Conservation (phyloP, 2,888 invertebrate genomes). For the Spodoptera picta region DNA sequence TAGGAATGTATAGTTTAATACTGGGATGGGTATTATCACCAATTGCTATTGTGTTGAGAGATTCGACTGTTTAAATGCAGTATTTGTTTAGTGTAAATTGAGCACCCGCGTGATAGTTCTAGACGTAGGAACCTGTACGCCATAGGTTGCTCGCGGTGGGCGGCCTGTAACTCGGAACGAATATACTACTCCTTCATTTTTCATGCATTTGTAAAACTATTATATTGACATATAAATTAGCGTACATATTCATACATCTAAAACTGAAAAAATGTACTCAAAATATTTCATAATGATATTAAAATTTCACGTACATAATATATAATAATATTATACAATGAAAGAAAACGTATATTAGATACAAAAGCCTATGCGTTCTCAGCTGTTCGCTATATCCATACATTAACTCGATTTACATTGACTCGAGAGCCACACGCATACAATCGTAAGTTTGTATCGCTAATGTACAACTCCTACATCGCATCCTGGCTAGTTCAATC, state of each 20-base stretch:
- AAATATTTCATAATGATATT: constrained; percentile 59
- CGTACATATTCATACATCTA: constrained; percentile 55
- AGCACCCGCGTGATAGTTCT: constrained; percentile 58
- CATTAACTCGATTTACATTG: constrained; percentile 57
- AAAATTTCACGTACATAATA: constrained; percentile 55
- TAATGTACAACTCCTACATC: constrained; percentile 41
- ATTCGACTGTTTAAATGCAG: constrained; percentile 70
- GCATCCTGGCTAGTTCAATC: constrained; percentile 24
- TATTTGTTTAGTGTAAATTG: constrained; percentile 57
- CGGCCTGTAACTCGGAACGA: too few species aligned
- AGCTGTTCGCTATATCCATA: constrained; percentile 53
- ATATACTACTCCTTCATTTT: constrained; percentile 6
- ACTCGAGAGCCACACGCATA: constrained; percentile 51
- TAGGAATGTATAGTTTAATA: constrained; percentile 87
- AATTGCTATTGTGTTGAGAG: constrained; percentile 58
- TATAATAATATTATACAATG: constrained; percentile 60
- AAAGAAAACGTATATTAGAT: constrained; percentile 60
- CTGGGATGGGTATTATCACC: constrained; percentile 69
- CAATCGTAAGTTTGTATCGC: constrained; percentile 50
- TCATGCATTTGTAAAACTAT: constrained; percentile 28
- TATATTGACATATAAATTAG: constrained; percentile 36
- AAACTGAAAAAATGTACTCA: constrained; percentile 59
- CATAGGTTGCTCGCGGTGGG: constrained; percentile 12
- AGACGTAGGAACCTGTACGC: constrained; percentile 49
- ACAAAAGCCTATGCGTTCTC: constrained; percentile 59